Evolutionary conservation across 2,113 vertebrate species (phyloP).

Genomic region (Lagopus muta): DNA sequence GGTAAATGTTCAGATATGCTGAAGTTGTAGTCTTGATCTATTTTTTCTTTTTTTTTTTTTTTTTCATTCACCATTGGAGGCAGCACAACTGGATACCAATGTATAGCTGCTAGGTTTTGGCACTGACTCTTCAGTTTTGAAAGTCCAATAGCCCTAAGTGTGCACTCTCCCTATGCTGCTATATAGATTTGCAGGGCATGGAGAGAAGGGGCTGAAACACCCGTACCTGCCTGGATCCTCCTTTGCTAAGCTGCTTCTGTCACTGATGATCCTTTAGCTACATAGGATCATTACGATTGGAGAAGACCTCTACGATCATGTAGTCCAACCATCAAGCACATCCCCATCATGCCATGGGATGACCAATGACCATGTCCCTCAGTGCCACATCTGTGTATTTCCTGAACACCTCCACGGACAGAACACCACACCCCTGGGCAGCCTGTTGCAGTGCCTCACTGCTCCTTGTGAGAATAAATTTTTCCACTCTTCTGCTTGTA

Average conservation of each 20-base stretch:
- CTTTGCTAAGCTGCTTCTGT: background rate
- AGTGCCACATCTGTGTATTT: too few species aligned
- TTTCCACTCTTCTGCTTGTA: background rate
- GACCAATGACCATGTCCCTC: too few species aligned
- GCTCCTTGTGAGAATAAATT: too few species aligned
- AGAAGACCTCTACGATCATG: too few species aligned
- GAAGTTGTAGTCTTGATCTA: accelerated
- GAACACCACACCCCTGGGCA: too few species aligned
- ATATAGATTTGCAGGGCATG: background rate
- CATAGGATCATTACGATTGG: too few species aligned
- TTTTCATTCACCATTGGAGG: background rate
- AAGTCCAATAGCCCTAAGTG: background rate
- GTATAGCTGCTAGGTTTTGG: background rate
- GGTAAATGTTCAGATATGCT: background rate
- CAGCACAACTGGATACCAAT: background rate
- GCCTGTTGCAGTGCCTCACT: too few species aligned
- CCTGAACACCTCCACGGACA: too few species aligned
- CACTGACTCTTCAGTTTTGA: background rate
- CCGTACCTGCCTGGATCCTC: background rate
- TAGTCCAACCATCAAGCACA: too few species aligned
- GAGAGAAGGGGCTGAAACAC: too few species aligned
- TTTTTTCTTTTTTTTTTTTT: background rate
- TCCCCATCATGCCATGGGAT: too few species aligned
- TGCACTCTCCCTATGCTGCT: too few species aligned
- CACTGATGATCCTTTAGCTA: background rate